phyloP scores from a whole-genome alignment of 2,113 vertebrate species.

The Cyprinodon brontotheroides region DNA sequence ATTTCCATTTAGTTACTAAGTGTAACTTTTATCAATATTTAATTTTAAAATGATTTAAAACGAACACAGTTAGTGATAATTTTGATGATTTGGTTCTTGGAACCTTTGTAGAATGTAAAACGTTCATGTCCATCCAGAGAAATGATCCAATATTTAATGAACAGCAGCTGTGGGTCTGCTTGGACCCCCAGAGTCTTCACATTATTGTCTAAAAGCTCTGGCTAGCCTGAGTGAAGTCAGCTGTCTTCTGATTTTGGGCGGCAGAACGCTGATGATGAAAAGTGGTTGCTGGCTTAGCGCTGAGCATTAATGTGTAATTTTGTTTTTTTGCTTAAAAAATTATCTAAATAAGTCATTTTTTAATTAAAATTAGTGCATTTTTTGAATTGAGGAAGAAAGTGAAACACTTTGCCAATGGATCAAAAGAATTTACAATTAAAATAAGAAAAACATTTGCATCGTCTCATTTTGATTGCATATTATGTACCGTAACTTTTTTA shows the following conservation, averaged over 20 bases:
- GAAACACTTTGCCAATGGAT: too few species aligned
- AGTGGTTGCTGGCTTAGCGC: conserved; percentile 1
- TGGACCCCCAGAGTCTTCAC: neutral
- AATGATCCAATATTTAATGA: neutral
- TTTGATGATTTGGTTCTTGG: neutral
- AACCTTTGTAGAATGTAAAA: neutral
- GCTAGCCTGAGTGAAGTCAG: conserved; percentile 49
- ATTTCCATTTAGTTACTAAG: neutral
- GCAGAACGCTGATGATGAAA: conserved; percentile 33
- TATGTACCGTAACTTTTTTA: too few species aligned
- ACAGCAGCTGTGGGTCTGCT: conserved; percentile 58
- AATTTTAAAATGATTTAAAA: neutral
- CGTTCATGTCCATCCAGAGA: neutral
- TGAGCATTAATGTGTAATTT: neutral
- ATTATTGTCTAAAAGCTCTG: conserved; percentile 39
- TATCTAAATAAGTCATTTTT: neutral
- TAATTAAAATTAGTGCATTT: too few species aligned
- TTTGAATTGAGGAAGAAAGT: too few species aligned
- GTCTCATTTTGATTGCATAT: too few species aligned
- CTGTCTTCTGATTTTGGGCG: conserved; percentile 51
- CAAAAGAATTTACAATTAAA: too few species aligned
- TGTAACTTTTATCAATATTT: neutral
- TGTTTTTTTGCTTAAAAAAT: neutral
- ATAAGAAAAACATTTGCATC: too few species aligned
- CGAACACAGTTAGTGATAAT: neutral